A percentile compares a stretch with the other conserved stretches of the same genome.
Evolutionary conservation across 2,888 invertebrate genomes (phyloP).

Genomic region (Trileptium ribeirensis): DNA sequence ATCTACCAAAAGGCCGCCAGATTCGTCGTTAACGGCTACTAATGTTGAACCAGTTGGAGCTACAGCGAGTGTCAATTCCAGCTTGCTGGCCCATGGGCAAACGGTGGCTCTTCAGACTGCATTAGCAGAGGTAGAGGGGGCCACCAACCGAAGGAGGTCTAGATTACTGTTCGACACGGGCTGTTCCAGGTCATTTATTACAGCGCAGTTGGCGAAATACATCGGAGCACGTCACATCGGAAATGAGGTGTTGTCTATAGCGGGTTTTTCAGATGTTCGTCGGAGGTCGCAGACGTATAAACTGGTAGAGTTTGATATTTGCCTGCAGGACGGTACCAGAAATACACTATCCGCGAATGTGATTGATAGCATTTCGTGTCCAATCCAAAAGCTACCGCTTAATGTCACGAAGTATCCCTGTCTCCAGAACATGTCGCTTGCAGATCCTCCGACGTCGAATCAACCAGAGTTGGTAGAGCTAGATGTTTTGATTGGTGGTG

Average conservation of each 20-base stretch:
- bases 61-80: neutral
- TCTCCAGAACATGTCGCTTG: neutral
- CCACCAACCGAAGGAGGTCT: neutral
- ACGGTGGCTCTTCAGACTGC: neutral
- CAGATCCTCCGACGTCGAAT: neutral
- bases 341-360: neutral
- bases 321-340: neutral
- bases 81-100: neutral
- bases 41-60: neutral
- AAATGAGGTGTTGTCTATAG: neutral
- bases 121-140: neutral
- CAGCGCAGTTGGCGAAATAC: neutral
- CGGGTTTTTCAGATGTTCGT: neutral
- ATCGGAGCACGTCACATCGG: neutral
- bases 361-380: neutral
- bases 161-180: neutral
- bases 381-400: neutral
- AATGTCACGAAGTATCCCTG: neutral
- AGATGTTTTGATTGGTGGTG: neutral
- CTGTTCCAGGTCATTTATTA: neutral
- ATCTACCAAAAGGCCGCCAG: neutral
- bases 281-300: neutral
- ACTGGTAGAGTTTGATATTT: neutral
- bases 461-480: neutral
- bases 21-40: neutral